Conservation (phyloP, 2,888 invertebrate genomes). For the Sarcophaga variegata region DNA sequence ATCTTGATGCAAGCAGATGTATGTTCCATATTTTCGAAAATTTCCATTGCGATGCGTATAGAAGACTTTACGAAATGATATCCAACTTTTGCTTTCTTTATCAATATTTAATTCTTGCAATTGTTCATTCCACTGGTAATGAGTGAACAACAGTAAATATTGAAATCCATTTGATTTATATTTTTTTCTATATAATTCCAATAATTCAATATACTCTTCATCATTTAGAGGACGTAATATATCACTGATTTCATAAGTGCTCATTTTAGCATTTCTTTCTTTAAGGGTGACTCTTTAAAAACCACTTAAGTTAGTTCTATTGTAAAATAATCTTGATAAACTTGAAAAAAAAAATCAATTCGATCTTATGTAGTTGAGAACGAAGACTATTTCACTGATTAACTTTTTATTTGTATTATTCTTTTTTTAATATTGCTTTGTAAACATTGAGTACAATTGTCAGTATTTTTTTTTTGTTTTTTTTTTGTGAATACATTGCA, state of each 20-base stretch:
- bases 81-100: conserved; percentile 60
- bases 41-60: conserved; percentile 75
- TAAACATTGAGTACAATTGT: too few relatives aligned
- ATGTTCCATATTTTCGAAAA: conserved; percentile 76
- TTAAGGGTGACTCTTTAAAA: background rate
- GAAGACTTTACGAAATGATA: conserved; percentile 75
- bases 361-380: background rate
- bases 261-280: conserved; percentile 19
- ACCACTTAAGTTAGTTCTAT: background rate
- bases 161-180: conserved; percentile 75
- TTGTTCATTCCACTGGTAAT: conserved; percentile 77
- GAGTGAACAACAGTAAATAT: conserved; percentile 77
- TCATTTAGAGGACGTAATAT: conserved; percentile 75
- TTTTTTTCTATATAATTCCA: conserved; percentile 73
- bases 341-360: background rate
- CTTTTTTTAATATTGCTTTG: too few relatives aligned
- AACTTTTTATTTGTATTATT: background rate
- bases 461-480: too few relatives aligned
- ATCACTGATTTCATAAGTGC: conserved; percentile 66
- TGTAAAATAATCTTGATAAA: background rate
- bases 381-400: background rate
- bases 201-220: conserved; percentile 74
- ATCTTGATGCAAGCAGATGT: conserved; percentile 77
- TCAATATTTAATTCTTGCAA: conserved; percentile 60
- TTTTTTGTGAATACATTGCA: too few relatives aligned